Conservation (phyloP, 2,888 invertebrate species). For the Stenchaetothrips biformis region DNA sequence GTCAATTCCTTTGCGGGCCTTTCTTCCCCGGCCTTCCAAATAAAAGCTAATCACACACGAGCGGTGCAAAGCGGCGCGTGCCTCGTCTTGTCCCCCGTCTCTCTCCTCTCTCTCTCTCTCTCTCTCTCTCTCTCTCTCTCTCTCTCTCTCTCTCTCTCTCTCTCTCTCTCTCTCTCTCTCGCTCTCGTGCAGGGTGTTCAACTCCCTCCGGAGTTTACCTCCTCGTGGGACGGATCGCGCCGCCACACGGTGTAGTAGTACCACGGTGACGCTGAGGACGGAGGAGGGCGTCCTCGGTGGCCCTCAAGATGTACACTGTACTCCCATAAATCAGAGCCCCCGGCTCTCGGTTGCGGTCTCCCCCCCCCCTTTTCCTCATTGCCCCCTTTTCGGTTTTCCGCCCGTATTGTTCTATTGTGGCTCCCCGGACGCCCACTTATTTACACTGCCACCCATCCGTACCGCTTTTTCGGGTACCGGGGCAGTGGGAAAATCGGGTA, state of each 20-base stretch:
- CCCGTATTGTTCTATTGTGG: conserved; percentile 5
- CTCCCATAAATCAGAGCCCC: not conserved
- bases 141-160: not conserved
- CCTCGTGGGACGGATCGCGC: not conserved
- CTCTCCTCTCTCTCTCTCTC: not conserved
- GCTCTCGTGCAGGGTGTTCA: not conserved
- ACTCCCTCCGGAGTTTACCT: not conserved
- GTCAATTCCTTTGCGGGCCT: too few relatives aligned
- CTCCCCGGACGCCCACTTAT: conserved; percentile 1
- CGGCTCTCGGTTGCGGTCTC: too few relatives aligned
- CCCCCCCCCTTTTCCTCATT: not conserved
- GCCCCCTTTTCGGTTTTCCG: not conserved
- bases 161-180: not conserved
- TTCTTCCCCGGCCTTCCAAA: too few relatives aligned
- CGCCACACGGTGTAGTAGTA: too few relatives aligned
- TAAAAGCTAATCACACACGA: too few relatives aligned
- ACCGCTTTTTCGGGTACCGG: too few relatives aligned
- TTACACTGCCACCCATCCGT: not conserved
- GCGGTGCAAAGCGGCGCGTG: too few relatives aligned
- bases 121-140: not conserved
- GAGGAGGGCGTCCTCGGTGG: not conserved
- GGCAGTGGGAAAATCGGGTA: too few relatives aligned
- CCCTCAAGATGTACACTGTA: not conserved
- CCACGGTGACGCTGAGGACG: not conserved
- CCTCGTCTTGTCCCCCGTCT: too few relatives aligned